Conservation (phyloP, 2,888 invertebrate species). For the Trilocha varians region DNA sequence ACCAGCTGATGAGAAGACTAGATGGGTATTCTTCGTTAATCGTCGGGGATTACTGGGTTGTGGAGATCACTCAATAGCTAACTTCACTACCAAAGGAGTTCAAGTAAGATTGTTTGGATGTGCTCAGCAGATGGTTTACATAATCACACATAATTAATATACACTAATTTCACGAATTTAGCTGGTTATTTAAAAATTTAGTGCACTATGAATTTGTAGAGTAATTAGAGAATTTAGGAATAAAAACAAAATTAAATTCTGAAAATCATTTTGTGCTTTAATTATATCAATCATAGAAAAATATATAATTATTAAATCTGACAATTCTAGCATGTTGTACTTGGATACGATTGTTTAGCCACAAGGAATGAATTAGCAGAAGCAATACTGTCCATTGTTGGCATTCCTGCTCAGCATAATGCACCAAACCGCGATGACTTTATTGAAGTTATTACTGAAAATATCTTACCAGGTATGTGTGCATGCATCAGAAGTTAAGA, state of each 20-base stretch:
- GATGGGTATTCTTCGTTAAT: slow-evolving; percentile 53
- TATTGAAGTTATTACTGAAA: slow-evolving; percentile 26
- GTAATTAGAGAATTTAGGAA: no score
- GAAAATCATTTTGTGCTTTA: no score
- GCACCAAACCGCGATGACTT: slow-evolving; percentile 40
- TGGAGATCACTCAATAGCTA: slow-evolving; percentile 30
- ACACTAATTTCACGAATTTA: no score
- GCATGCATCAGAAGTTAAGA: background rate
- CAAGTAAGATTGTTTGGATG: slow-evolving; percentile 48
- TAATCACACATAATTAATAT: no score
- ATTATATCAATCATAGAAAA: no score
- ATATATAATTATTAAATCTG: no score
- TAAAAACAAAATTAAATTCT: no score
- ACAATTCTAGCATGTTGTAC: slow-evolving; percentile 37
- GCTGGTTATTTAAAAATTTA: no score
- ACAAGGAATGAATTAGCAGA: slow-evolving; percentile 31
- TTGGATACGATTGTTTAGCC: slow-evolving; percentile 49
- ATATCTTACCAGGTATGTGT: slow-evolving; percentile 41
- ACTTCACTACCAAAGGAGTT: slow-evolving; percentile 39
- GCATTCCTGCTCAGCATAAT: slow-evolving; percentile 54
- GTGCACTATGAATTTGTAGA: no score
- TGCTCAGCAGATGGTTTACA: no score
- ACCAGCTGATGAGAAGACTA: slow-evolving; percentile 25
- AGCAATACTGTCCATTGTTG: slow-evolving; percentile 38
- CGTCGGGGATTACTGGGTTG: slow-evolving; percentile 37